These are phyloP conservation scores for Ptychochromis oligacanthus DNA, from an alignment of 2,113 vertebrate species.

Conservation along the genomic window DNA sequence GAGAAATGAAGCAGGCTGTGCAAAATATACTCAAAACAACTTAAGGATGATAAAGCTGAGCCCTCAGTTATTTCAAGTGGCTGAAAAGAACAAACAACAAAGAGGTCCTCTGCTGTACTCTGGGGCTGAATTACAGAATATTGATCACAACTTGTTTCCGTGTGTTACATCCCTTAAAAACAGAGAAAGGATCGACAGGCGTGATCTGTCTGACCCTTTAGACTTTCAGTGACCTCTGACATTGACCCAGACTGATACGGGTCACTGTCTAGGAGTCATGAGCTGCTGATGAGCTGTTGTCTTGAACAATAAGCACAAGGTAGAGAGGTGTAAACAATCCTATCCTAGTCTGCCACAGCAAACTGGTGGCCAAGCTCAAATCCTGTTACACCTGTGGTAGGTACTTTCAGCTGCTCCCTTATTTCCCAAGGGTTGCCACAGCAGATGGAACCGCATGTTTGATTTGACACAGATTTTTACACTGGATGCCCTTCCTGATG, in stretches of 20 bases:
- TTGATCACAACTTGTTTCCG: background rate
- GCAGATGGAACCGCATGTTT: background rate
- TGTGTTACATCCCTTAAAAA: constrained; percentile 2
- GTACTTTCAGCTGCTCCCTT: background rate
- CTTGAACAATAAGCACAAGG: constrained; percentile 17
- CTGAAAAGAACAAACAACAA: background rate
- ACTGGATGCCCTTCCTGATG: background rate
- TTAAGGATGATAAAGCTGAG: background rate
- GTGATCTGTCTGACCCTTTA: background rate
- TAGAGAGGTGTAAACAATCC: background rate
- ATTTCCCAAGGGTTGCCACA: background rate
- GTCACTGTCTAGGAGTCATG: constrained; percentile 5
- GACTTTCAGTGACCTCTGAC: constrained; percentile 30
- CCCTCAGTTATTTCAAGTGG: background rate
- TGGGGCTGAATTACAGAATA: background rate
- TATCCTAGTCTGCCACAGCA: background rate
- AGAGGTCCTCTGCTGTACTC: background rate
- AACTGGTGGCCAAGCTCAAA: background rate
- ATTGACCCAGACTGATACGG: constrained; percentile 13
- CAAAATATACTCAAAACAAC: constrained; percentile 7
- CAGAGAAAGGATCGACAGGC: background rate
- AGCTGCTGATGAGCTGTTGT: constrained; percentile 7
- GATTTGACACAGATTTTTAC: background rate
- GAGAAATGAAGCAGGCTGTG: background rate
- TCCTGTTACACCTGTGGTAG: background rate